phyloP scores from a whole-genome alignment of 2,797 vertebrate species.

The Knipowitschia caucasica region DNA sequence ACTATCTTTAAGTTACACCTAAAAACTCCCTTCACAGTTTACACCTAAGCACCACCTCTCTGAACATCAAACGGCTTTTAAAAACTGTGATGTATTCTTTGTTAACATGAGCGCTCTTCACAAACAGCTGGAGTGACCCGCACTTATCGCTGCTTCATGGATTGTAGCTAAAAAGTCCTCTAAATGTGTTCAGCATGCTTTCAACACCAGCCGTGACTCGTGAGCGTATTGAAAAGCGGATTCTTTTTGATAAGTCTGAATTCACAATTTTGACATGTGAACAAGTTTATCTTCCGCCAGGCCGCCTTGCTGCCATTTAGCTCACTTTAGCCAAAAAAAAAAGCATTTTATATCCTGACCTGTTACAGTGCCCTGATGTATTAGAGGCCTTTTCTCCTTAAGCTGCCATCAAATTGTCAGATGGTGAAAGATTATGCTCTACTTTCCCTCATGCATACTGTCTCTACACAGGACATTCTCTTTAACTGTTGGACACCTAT shows the following conservation, averaged over 20 bases:
- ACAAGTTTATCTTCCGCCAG: neutral
- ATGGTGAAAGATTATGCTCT: slow-evolving; percentile 13
- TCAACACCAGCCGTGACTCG: neutral
- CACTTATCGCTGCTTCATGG: neutral
- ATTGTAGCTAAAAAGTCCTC: neutral
- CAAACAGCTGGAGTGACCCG: neutral
- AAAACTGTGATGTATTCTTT: neutral
- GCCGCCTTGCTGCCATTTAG: slow-evolving; percentile 4
- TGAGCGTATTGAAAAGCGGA: neutral
- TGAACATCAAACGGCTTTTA: neutral
- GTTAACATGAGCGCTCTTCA: neutral
- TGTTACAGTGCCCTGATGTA: neutral
- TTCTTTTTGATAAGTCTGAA: neutral
- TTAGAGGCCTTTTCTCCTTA: slow-evolving; percentile 1
- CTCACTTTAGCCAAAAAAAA: slow-evolving; percentile 12
- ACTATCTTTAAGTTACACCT: no score
- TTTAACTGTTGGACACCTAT: slow-evolving; percentile 27
- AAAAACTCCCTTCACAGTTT: no score
- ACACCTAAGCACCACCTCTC: no score
- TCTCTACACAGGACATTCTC: slow-evolving; percentile 13
- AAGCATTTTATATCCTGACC: slow-evolving; percentile 23
- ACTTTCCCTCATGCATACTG: slow-evolving; percentile 4
- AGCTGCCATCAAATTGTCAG: slow-evolving; percentile 26
- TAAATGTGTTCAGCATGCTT: neutral
- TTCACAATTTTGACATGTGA: neutral